These are phyloP conservation scores for Acanthosepion esculentum DNA, from an alignment of 2,888 invertebrate species.

Conservation along the genomic window DNA sequence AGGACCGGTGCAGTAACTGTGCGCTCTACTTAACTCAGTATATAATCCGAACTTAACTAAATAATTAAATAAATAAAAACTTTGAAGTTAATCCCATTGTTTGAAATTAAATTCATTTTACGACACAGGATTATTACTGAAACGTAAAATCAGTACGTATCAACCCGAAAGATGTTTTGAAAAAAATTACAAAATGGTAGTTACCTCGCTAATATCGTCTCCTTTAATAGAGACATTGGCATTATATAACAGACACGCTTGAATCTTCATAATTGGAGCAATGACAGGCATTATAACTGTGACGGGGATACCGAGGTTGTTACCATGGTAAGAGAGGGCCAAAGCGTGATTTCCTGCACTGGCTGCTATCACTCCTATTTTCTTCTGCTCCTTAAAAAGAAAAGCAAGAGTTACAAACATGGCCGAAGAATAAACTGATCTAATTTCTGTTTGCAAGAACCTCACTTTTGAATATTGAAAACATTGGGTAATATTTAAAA, in stretches of 20 bases:
- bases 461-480: too few relatives aligned
- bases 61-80: too few relatives aligned
- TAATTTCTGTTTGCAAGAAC: background rate
- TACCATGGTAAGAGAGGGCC: conserved; percentile 86
- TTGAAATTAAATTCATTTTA: too few relatives aligned
- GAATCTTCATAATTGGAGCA: conserved; percentile 96
- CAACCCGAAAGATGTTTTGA: background rate
- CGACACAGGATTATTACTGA: too few relatives aligned
- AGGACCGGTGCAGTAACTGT: too few relatives aligned
- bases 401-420: background rate
- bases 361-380: conserved; percentile 90
- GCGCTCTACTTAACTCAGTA: too few relatives aligned
- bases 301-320: conserved; percentile 78
- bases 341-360: conserved; percentile 96
- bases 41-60: too few relatives aligned
- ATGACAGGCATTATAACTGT: conserved; percentile 96
- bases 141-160: too few relatives aligned
- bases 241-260: conserved; percentile 87
- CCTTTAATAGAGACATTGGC: conserved; percentile 91
- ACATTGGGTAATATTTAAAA: too few relatives aligned
- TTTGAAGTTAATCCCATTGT: too few relatives aligned
- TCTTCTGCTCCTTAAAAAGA: conserved; percentile 79
- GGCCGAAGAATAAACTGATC: background rate
- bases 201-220: conserved; percentile 84
- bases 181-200: background rate